Conservation (phyloP, 2,113 vertebrate species). For the Progne subis region DNA sequence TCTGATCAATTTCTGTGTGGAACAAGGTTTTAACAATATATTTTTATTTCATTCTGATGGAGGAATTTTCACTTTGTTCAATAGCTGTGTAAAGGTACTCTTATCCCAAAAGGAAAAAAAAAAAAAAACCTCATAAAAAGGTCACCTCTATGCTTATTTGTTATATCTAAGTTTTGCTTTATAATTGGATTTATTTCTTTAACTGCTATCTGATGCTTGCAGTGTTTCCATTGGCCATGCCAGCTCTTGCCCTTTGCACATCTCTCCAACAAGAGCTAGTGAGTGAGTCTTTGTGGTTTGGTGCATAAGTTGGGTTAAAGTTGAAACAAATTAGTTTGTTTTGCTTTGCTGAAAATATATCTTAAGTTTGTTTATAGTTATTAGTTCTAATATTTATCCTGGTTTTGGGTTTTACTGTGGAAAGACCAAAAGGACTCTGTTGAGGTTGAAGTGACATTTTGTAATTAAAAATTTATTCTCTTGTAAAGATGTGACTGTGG, state of each 20-base stretch:
- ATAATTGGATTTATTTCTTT: not conserved
- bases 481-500: not conserved
- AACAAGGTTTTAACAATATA: not conserved
- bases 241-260: not conserved
- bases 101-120: not conserved
- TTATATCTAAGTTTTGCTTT: not conserved
- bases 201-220: not conserved
- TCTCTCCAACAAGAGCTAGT: not conserved
- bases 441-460: not conserved
- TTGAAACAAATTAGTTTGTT: not conserved
- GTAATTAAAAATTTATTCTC: not conserved
- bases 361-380: not conserved
- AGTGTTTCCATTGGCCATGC: not conserved
- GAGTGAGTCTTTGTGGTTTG: not conserved
- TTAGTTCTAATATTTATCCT: not conserved
- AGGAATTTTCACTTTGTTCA: not conserved
- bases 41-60: not conserved
- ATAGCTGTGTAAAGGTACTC: not conserved
- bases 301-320: not conserved
- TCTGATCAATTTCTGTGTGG: not conserved
- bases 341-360: not conserved
- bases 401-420: not conserved
- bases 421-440: not conserved
- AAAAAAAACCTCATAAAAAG: not conserved
- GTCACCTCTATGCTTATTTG: not conserved